phyloP scores from a whole-genome alignment of 2,797 vertebrate genomes.

The Dermochelys coriacea region DNA sequence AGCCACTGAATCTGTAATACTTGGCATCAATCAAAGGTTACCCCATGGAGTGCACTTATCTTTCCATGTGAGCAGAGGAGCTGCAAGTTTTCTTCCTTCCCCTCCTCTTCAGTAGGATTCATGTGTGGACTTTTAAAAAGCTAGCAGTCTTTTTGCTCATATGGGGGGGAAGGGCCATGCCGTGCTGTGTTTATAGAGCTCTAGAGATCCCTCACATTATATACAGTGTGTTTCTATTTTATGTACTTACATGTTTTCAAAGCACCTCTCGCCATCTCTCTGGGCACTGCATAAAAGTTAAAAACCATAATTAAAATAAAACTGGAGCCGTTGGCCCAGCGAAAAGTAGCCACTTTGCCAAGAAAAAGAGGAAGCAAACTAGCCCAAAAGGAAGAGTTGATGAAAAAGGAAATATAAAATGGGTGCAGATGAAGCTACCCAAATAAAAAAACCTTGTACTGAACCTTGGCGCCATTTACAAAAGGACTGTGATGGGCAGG shows the following conservation, averaged over 20 bases:
- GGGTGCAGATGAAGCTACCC: not conserved
- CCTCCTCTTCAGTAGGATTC: not conserved
- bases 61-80: conserved; percentile 9
- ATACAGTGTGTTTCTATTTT: not conserved
- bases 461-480: not conserved
- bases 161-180: not conserved
- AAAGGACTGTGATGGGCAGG: not conserved
- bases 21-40: conserved; percentile 39
- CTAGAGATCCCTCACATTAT: not conserved
- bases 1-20: conserved; percentile 19
- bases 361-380: not conserved
- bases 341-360: not conserved
- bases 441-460: not conserved
- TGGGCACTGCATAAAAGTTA: not conserved
- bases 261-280: not conserved
- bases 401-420: not conserved
- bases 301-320: not conserved
- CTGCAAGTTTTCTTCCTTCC: conserved; percentile 25
- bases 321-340: not conserved
- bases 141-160: not conserved
- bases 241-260: not conserved
- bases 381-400: not conserved
- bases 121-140: not conserved
- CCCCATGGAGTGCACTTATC: conserved; percentile 11
- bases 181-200: not conserved